phyloP scores from a whole-genome alignment of 37 sponge, comb jelly and placozoan species.

The Oopsacas minuta region DNA sequence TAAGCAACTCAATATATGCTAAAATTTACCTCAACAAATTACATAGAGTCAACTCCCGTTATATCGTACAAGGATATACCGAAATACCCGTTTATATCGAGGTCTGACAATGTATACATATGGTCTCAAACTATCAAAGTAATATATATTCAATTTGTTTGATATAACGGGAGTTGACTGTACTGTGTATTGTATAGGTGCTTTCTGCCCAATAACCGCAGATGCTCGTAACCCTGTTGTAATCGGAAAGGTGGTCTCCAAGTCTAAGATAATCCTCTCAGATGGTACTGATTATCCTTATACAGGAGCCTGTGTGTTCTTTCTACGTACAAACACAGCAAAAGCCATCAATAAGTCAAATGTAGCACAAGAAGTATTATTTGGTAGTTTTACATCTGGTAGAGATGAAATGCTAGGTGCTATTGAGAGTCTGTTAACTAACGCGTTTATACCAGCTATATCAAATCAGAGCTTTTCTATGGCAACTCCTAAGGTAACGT shows the following conservation, averaged over 20 bases:
- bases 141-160: too few species aligned
- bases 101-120: too few species aligned
- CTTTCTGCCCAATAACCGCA: not conserved
- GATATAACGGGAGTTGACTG: too few species aligned
- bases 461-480: not conserved
- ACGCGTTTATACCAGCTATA: constrained; percentile 64
- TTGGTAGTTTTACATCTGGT: not conserved
- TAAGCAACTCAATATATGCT: too few species aligned
- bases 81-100: too few species aligned
- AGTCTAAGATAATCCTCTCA: constrained; percentile 25
- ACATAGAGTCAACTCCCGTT: too few species aligned
- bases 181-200: too few species aligned
- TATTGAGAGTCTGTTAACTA: constrained; percentile 38
- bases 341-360: constrained; percentile 41
- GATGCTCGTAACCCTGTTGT: not conserved
- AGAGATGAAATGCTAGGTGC: constrained; percentile 35
- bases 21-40: too few species aligned
- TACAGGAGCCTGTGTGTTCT: constrained; percentile 57
- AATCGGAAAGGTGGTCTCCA: not conserved
- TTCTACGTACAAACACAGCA: constrained; percentile 38
- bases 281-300: constrained; percentile 54
- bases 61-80: too few species aligned
- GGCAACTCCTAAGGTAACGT: not conserved
- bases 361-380: constrained; percentile 38
- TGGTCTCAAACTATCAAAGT: too few species aligned